These are phyloP conservation scores for Scomberomorus guttatus DNA, from an alignment of 2,797 vertebrate species.

Conservation along the genomic window DNA sequence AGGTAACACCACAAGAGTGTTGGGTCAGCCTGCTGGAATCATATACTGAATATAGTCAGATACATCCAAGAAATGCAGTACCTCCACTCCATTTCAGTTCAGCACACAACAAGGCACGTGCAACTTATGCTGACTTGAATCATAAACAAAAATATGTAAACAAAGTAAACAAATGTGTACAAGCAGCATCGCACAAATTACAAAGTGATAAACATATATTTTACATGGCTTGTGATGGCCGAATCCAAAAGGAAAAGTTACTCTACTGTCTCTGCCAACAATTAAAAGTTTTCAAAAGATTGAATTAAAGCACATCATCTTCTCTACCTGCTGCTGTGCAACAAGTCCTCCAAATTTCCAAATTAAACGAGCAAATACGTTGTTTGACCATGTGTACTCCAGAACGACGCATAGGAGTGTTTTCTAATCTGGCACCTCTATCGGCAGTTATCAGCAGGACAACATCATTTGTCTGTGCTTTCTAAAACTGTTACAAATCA, in stretches of 20 bases:
- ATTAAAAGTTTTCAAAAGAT: background rate
- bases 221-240: background rate
- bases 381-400: too few relatives aligned
- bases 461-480: too few relatives aligned
- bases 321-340: background rate
- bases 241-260: too few relatives aligned
- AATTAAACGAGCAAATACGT: too few relatives aligned
- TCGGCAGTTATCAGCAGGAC: too few relatives aligned
- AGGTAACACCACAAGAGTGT: slow-evolving; percentile 25
- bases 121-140: too few relatives aligned
- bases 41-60: slow-evolving; percentile 28
- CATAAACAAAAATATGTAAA: background rate
- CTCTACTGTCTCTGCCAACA: too few relatives aligned
- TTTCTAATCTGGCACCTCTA: too few relatives aligned
- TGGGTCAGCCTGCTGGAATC: slow-evolving; percentile 33
- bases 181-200: background rate
- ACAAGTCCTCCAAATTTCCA: too few relatives aligned
- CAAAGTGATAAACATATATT: background rate
- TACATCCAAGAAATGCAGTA: slow-evolving; percentile 5
- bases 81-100: background rate
- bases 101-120: background rate
- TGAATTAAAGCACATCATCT: background rate
- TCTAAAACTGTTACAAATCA: too few relatives aligned
- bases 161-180: background rate
- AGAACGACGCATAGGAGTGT: too few relatives aligned